These are phyloP conservation scores for Gallinago stenura DNA, from an alignment of 2,797 vertebrate species.

Conservation along the genomic window DNA sequence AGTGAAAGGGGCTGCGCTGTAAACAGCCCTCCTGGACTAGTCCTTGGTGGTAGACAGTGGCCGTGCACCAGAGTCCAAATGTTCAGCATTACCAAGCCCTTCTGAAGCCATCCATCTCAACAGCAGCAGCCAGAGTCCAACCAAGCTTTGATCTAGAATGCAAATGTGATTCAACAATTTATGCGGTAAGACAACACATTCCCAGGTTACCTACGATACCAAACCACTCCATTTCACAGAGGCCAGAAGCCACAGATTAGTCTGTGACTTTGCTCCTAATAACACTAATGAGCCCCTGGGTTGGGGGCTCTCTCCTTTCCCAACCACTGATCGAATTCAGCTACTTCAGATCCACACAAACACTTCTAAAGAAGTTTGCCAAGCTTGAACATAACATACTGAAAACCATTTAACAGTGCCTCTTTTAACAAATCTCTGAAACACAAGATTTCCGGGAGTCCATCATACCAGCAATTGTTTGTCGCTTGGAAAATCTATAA, in stretches of 20 bases:
- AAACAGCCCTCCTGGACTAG: neutral
- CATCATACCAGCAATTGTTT: neutral
- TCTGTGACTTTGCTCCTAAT: neutral
- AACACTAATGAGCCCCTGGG: neutral
- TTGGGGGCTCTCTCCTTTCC: neutral
- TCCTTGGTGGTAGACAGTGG: neutral
- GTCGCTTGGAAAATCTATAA: neutral
- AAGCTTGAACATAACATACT: neutral
- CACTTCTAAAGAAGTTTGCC: neutral
- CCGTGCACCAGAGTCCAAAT: fast-evolving
- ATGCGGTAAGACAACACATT: neutral
- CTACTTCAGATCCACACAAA: conserved; percentile 26
- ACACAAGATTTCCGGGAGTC: neutral
- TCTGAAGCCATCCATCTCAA: conserved; percentile 69
- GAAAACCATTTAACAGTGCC: fast-evolving
- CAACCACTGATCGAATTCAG: neutral
- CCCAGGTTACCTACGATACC: neutral
- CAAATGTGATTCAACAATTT: neutral
- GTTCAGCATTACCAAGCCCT: neutral
- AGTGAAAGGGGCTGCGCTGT: neutral
- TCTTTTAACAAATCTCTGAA: neutral
- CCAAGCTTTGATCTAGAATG: conserved; percentile 13
- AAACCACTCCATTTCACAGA: neutral
- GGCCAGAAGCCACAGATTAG: neutral
- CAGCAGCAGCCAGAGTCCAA: conserved; percentile 68